Evolutionary conservation across 2,113 vertebrate species (phyloP).

Genomic region (Rhadina sibilatrix): DNA sequence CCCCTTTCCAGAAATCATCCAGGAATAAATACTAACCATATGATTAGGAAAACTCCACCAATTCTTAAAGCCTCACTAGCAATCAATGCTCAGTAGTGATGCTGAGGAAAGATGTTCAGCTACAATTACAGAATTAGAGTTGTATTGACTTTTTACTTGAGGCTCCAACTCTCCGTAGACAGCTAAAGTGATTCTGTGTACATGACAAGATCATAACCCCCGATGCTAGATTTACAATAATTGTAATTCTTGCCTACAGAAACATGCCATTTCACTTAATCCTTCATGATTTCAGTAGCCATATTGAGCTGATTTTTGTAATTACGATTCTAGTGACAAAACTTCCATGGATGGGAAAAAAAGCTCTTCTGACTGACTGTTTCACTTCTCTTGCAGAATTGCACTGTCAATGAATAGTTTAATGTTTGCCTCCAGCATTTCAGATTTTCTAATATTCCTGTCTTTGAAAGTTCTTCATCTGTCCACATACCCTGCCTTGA

Average conservation of each 20-base stretch:
- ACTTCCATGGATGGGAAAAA: not conserved
- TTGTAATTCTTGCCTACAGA: not conserved
- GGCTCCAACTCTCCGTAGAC: not conserved
- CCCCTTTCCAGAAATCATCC: not conserved
- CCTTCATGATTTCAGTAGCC: not conserved
- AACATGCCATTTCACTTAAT: not conserved
- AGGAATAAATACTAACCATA: not conserved
- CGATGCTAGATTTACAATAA: not conserved
- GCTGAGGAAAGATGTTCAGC: not conserved
- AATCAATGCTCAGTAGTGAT: not conserved
- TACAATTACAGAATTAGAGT: not conserved
- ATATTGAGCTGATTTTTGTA: not conserved
- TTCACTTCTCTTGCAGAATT: not conserved
- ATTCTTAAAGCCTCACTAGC: not conserved
- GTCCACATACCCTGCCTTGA: rapidly evolving
- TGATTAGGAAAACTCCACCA: not conserved
- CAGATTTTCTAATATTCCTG: not conserved
- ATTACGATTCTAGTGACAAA: not conserved
- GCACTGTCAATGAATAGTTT: rapidly evolving
- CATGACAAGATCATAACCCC: not conserved
- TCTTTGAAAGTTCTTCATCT: not conserved
- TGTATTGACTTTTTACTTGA: not conserved
- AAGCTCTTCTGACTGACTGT: not conserved
- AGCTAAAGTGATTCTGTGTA: not conserved
- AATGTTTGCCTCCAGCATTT: not conserved